Evolutionary conservation across 2,888 invertebrate species (phyloP).

Genomic region (Sinhomidia bicolor): DNA sequence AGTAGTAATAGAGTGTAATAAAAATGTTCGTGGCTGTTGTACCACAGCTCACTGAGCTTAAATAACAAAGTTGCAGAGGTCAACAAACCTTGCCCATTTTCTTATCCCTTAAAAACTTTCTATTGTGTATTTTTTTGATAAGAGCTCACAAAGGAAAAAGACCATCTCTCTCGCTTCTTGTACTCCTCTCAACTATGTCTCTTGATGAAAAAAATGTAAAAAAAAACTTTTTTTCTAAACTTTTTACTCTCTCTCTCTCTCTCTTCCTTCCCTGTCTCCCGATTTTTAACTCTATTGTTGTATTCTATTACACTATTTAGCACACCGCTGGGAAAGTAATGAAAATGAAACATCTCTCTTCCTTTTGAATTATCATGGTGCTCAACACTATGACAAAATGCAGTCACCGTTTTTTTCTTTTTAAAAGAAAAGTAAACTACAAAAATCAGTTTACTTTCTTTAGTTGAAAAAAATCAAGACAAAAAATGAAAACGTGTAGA

Average conservation of each 20-base stretch:
- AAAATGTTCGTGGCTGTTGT: background rate
- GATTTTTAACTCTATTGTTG: background rate
- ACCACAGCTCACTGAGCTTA: no score
- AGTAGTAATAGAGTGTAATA: background rate
- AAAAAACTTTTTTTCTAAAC: no score
- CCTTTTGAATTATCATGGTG: background rate
- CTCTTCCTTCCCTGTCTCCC: background rate
- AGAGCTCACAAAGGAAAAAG: background rate
- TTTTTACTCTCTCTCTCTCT: background rate
- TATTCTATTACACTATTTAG: constrained; percentile 12
- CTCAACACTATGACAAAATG: background rate
- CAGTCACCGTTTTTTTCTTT: background rate
- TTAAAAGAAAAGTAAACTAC: background rate
- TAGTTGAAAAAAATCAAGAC: background rate
- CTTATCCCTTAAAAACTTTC: background rate
- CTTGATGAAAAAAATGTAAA: background rate
- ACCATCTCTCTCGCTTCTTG: background rate
- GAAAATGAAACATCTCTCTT: constrained; percentile 7
- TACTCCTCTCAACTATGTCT: no score
- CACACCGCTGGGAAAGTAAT: constrained; percentile 25
- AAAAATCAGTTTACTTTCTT: background rate
- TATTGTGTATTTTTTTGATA: background rate
- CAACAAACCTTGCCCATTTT: constrained; percentile 7
- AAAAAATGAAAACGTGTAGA: background rate
- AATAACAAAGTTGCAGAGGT: background rate